Evolutionary conservation across 2,113 vertebrate species (phyloP), one percentile per base, ranked within the genome.

Genomic region (Ceuthmochares aereus): DNA sequence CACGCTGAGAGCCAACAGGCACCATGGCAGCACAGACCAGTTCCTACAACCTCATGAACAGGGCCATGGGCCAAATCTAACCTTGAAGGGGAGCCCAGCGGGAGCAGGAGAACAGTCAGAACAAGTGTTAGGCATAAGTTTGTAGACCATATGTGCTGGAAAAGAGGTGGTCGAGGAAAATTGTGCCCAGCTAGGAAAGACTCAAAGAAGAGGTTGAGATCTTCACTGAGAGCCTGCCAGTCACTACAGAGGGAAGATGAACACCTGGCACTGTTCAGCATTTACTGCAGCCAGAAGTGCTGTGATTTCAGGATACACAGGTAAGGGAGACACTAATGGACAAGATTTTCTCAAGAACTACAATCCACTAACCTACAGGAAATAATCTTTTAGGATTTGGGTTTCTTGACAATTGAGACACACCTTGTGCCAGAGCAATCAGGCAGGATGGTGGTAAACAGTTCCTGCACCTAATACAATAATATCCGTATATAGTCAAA

Each of bases 231-330:
- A 45, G 1, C 27, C 43, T n/a, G 14, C 32, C 74, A 73, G 25
- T 73, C 49, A 36, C 73, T 81, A 20, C 14, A 67, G 27, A 66
- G 26, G 14, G 21, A 32, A 80, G 73, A 55, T 0, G 34, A 63
- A 80, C 34, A 32, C 8, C 4, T 2, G 6, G 51, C 2, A 3
- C 26, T 54, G 45, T 30, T 27, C 40, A 69, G 70, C 18, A 52
- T 18, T 10, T 26, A n/a, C 75, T 51, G 36, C 4, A 8, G 43
- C 49, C 2, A 0, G 54, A 58, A 70, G n/a, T 1, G 1, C 76
- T 40, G 75, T 18, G 52, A 58, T 49, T 70, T 72, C 21, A 34
- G 87, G n/a, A 56, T 3, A 42, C 12, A 42, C 20, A 75, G 2
- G 0, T 56, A 52, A 82, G 15, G 47, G 11, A 77, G 40, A 25